Evolutionary conservation across 1,140 invertebrate species (phyloP), one percentile per base, ranked within the genome.

Genomic region (Aphelinus certus): DNA sequence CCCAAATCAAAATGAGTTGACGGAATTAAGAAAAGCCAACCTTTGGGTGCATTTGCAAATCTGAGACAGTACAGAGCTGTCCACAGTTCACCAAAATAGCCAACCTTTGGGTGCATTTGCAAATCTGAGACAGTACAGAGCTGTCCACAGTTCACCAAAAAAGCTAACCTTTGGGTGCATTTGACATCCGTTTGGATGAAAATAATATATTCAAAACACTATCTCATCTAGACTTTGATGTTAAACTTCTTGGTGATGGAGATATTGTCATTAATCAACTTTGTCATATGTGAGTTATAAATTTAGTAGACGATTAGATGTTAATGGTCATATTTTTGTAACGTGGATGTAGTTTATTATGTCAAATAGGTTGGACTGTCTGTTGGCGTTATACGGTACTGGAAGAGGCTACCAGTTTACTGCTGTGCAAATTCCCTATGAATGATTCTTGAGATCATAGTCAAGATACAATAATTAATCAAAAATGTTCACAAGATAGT

Each of bases 171-270:
- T n/a, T n/a, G n/a, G n/a, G n/a, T n/a, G n/a, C n/a, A n/a, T n/a
- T n/a, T n/a, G n/a, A n/a, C n/a, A n/a, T n/a, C n/a, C n/a, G n/a
- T n/a, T n/a, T n/a, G n/a, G n/a, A n/a, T n/a, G n/a, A n/a, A n/a
- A n/a, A n/a, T n/a, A n/a, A n/a, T n/a, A n/a, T n/a, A n/a, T n/a
- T n/a, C n/a, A n/a, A 97, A 88, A 92, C 94, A 49, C 86, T 97
- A 46, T 91, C 90, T 64, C 93, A 96, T 86, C 88, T 95, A 58
- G 93, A 92, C 78, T 97, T 97, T 87, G 96, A 98, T 87, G 93
- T 98, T 70, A 95, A 97, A 87, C 87, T 98, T 9, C 87, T 97
- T 9, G 96, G 96, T 56, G 95, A 97, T 86, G 95, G 95, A 82
- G 96, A 98, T 88, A 90, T 93, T 46, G 96, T 97, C 71, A 91